Conservation (phyloP, 1,140 invertebrate species). For the Calephelis nemesis region DNA sequence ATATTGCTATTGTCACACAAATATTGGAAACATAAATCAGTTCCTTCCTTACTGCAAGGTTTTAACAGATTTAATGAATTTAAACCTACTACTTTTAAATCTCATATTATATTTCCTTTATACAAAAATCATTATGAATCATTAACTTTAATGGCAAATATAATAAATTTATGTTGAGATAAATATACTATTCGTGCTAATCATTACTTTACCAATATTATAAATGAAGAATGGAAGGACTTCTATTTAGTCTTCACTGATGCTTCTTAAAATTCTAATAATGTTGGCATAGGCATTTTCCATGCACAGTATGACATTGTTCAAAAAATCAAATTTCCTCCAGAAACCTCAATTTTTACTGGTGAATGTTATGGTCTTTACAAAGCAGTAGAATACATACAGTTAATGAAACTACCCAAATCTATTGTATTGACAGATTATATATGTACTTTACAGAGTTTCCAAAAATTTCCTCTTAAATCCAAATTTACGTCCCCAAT, state of each 20-base stretch:
- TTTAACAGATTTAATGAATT: background rate
- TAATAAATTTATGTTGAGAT: slow-evolving; percentile 1
- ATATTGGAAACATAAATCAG: slow-evolving; percentile 21
- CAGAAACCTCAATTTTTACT: background rate
- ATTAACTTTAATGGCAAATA: background rate
- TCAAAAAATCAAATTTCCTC: background rate
- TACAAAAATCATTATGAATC: slow-evolving; percentile 20
- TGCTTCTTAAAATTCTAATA: background rate
- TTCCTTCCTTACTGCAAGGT: slow-evolving; percentile 6
- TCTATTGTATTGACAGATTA: too few species aligned
- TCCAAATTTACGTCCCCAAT: background rate
- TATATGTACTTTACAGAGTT: background rate
- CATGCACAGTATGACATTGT: background rate
- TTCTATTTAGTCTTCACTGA: too few species aligned
- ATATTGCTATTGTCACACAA: background rate
- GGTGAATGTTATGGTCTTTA: slow-evolving; percentile 24
- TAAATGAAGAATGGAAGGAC: too few species aligned
- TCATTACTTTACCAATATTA: too few species aligned
- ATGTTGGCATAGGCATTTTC: slow-evolving; percentile 22
- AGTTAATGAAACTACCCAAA: background rate
- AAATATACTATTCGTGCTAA: too few species aligned
- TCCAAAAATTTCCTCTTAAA: slow-evolving; percentile 4
- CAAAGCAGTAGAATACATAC: slow-evolving; percentile 15
- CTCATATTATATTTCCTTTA: slow-evolving; percentile 4
- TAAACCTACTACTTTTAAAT: background rate